Conservation (phyloP, 1,140 invertebrate species). For the Gyrodactylus salaris region DNA sequence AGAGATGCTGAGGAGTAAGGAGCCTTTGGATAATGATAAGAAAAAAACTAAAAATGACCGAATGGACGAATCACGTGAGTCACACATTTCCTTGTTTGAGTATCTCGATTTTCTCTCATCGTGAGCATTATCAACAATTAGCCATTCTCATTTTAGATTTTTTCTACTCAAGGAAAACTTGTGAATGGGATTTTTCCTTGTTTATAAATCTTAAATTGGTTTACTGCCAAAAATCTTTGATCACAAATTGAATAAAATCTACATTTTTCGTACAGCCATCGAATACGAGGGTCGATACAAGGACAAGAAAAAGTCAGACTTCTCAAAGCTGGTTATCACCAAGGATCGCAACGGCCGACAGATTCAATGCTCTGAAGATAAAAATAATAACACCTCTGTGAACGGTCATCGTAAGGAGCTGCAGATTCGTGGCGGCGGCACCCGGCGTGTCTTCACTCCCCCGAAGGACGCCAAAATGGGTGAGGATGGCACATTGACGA, state of each 20-base stretch:
- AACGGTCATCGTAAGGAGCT: not conserved
- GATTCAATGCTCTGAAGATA: not conserved
- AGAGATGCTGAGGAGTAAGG: not conserved
- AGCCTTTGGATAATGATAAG: not conserved
- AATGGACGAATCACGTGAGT: not conserved
- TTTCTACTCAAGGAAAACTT: no score
- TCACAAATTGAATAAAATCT: no score
- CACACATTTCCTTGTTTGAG: no score
- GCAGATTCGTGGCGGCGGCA: not conserved
- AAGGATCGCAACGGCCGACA: not conserved
- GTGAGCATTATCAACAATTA: no score
- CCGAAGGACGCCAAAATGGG: not conserved
- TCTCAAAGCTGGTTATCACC: not conserved
- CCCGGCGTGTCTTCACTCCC: not conserved
- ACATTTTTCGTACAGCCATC: no score
- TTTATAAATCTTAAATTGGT: no score
- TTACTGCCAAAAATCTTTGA: no score
- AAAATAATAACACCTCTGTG: not conserved
- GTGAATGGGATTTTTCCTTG: no score
- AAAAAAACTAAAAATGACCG: not conserved
- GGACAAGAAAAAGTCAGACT: not conserved
- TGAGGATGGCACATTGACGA: not conserved
- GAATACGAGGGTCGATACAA: no score
- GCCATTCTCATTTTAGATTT: no score
- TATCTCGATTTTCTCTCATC: no score